A percentile compares a stretch with the other conserved stretches of the same genome.
phyloP scores from a whole-genome alignment of 2,113 vertebrate species.

The Cheilinus undulatus region DNA sequence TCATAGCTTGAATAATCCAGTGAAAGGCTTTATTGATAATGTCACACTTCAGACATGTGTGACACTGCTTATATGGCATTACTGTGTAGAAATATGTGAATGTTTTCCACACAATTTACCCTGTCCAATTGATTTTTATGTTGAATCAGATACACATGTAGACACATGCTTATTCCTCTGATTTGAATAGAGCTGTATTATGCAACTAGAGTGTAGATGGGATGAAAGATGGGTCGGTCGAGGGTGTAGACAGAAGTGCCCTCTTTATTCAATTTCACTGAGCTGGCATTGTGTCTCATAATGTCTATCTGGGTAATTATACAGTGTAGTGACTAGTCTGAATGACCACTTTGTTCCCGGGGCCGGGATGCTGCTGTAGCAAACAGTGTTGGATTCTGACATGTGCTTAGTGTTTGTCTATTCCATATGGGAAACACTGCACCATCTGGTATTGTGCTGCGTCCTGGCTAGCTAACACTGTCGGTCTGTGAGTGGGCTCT shows the following conservation, averaged over 20 bases:
- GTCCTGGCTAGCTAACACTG: conserved; percentile 72
- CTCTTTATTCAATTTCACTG: conserved; percentile 92
- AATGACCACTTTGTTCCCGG: conserved; percentile 95
- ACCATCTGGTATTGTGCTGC: conserved; percentile 81
- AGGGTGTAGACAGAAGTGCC: conserved; percentile 89
- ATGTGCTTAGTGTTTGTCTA: conserved; percentile 80
- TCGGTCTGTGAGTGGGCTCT: conserved; percentile 68
- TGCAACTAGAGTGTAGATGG: conserved; percentile 57
- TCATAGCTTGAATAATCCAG: not conserved
- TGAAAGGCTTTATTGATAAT: conserved; percentile 11
- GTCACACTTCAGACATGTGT: conserved; percentile 12
- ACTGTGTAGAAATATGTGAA: not conserved
- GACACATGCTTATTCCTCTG: conserved; percentile 34
- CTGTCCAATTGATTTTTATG: conserved; percentile 36
- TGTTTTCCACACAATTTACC: conserved; percentile 28
- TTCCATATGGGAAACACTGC: conserved; percentile 81
- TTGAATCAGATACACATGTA: conserved; percentile 38
- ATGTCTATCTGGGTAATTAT: conserved; percentile 92
- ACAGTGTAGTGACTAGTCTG: conserved; percentile 84
- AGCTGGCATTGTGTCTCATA: conserved; percentile 93
- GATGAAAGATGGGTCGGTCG: conserved; percentile 73
- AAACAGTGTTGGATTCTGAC: conserved; percentile 82
- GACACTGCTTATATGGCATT: conserved; percentile 5
- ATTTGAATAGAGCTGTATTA: conserved; percentile 52
- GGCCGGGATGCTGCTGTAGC: conserved; percentile 82